Evolutionary conservation across 35 echinoderm and acorn worm species (phyloP), one percentile per base, ranked within the genome.

Genomic region (Diadema setosum): DNA sequence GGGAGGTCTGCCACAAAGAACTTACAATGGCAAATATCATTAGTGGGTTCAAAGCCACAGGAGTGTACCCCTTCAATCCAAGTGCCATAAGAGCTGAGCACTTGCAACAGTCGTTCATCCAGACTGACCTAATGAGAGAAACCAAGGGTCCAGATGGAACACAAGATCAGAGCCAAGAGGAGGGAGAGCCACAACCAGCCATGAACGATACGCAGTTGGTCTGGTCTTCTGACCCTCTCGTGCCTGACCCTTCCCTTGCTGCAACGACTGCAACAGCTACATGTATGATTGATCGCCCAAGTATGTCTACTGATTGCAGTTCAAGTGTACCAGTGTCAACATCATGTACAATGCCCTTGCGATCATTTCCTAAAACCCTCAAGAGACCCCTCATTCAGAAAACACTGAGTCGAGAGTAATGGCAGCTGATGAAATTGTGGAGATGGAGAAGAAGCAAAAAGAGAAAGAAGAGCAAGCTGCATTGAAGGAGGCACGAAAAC

Each of bases 1-100:
- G 23, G 34, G 43, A 52, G 8, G 64, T 57, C 3, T 81, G 60
- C 49, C 45, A 90, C 57, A 86, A 27, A 5, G 60, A 27, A 30
- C 16, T 69, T 15, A 85, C 64, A 27, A 85, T 94, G 76, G 69
- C 60, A 26, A 94, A 90, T 29, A 52, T 85, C 27, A 42, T 90
- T 11, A 94, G 92, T 85, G 87, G 87, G 15, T 90, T 93, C 60
- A 82, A 90, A 48, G 25, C 70, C 20, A 85, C 87, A 45, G 87
- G 92, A 0, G 70, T 94, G 17, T 90, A 46, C 60, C 87, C 87
- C 17, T 90, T 76, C 31, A 91, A 91, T 46, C 81, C 80, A n/a
- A 30, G 58, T 5, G 80, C 92, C 30, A 90, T 94, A 42, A 89
- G 39, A 24, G 46, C 32, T 11, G 87, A 94, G 52, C 64, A 93